Evolutionary conservation across 53 echinoderm and acorn worm species (phyloP).

Genomic region (Paracentrotus lividus): DNA sequence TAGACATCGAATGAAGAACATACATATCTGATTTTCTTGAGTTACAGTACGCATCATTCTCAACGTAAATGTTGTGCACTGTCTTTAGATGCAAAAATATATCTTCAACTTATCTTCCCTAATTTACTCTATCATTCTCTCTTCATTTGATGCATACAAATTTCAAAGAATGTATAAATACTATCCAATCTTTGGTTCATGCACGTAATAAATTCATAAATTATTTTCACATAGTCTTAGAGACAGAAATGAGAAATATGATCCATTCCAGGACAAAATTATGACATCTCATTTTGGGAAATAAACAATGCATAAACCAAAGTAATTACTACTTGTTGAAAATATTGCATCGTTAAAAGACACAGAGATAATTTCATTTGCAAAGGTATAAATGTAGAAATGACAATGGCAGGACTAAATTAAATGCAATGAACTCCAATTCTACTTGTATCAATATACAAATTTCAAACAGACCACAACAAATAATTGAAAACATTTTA

Average conservation of each 20-base stretch:
- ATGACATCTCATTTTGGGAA: too few species aligned
- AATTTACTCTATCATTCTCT: background rate
- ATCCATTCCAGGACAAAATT: too few species aligned
- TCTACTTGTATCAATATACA: background rate
- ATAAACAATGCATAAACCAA: too few species aligned
- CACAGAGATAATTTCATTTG: background rate
- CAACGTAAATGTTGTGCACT: conserved; percentile 16
- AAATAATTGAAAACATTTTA: background rate
- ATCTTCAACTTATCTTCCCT: background rate
- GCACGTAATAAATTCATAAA: too few species aligned
- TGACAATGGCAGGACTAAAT: background rate
- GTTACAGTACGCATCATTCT: too few species aligned
- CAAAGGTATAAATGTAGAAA: background rate
- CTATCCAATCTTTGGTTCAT: background rate
- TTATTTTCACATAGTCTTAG: too few species aligned
- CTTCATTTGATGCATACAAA: background rate
- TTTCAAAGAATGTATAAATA: background rate
- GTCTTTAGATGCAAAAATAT: background rate
- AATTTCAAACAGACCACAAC: background rate
- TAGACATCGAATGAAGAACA: background rate
- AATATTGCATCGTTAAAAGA: background rate
- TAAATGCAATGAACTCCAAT: background rate
- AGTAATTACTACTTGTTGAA: background rate
- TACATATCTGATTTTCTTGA: too few species aligned
- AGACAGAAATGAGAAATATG: too few species aligned